A percentile compares a stretch with the other conserved stretches of the same genome.
These are phyloP conservation scores for Campoplex capitator DNA, from an alignment of 2,888 invertebrate genomes.

Conservation along the genomic window DNA sequence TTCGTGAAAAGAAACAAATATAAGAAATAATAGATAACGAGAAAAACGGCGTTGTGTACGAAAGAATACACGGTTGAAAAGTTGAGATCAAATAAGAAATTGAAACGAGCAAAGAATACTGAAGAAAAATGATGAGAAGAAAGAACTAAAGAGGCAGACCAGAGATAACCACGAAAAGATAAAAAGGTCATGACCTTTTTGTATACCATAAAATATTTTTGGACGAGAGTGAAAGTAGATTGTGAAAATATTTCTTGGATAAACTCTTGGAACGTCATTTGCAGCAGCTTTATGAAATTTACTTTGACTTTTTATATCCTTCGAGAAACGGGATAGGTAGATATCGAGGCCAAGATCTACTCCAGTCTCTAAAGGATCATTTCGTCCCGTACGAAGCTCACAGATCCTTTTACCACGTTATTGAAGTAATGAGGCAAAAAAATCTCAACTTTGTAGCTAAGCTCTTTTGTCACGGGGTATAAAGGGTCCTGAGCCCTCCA, in stretches of 20 bases:
- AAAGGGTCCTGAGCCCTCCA: background rate
- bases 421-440: background rate
- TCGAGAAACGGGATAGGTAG: background rate
- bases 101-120: background rate
- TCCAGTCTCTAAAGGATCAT: background rate
- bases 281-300: slow-evolving; percentile 9
- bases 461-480: background rate
- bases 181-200: slow-evolving; percentile 16
- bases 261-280: slow-evolving; percentile 25
- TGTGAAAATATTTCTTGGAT: slow-evolving; percentile 29
- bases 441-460: background rate
- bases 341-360: background rate
- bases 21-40: background rate
- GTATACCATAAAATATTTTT: slow-evolving; percentile 6
- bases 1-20: background rate
- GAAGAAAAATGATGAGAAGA: background rate
- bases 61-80: background rate
- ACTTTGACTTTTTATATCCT: slow-evolving; percentile 6
- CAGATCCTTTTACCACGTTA: background rate
- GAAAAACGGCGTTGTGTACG: background rate
- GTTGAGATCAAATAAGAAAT: background rate
- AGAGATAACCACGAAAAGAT: background rate
- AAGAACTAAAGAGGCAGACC: background rate
- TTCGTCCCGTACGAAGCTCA: background rate
- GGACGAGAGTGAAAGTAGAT: slow-evolving; percentile 10